Evolutionary conservation across 2,888 invertebrate genomes (phyloP), one percentile per base, ranked within the genome.

Genomic region (Cephus pygmeus): DNA sequence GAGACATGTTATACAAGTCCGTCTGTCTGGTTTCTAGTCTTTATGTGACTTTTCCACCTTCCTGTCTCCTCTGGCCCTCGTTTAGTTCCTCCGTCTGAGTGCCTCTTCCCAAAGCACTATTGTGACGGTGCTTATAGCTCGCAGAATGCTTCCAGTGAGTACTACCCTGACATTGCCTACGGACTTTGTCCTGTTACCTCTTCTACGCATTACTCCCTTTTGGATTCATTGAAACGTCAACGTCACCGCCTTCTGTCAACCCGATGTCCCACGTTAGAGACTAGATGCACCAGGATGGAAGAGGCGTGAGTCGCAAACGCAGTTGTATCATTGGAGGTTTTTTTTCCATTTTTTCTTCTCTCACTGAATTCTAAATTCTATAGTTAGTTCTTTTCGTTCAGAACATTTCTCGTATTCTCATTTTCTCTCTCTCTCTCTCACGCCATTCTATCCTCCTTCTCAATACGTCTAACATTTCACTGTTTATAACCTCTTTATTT

Each of bases 241-340:
- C 71, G 71, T 71, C 71, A 71, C 33, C 71, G 71, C 34, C 71
- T 31, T 33, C 71, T 71, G 71, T 71, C 71, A 71, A 71, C 71
- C 33, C 31, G 33, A 71, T 34, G 31, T 31, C 71, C 71, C 71
- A 71, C 33, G 71, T 23, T 31, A 56, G 56, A 56, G 56, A 23
- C 56, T 56, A 23, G 56, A 23, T 23, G 56, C 56, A 9, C 23
- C 23, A 56, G 56, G 23, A 56, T 56, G 23, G 56, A 56, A 23
- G 23, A 56, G 56, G 56, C 23, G 56, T 56, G 56, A 56, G 23
- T 56, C 23, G 56, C 56, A 56, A 56, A 23, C 56, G 56, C 56
- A 15, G 23, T 56, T 56, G 23, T 40, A 9, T 23, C 56, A 56
- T 56, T 56, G 23, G 9, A 56, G 15, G 23, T 56, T 56, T 56